Percentiles rank a stretch among this genome's conserved stretches.
phyloP scores from a whole-genome alignment of 2,888 invertebrate genomes.

The Zootermopsis nevadensis region DNA sequence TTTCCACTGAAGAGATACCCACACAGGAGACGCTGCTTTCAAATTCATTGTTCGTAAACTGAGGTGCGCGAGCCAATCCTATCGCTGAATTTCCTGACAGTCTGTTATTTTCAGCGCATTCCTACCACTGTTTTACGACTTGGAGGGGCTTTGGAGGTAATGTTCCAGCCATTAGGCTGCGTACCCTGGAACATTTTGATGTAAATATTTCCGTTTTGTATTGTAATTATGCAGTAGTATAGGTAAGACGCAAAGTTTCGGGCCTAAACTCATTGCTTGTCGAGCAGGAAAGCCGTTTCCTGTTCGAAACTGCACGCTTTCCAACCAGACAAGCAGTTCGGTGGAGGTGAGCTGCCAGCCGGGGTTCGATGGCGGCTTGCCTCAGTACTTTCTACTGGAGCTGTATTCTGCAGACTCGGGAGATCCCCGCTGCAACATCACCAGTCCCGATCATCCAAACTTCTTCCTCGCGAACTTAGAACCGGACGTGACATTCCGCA shows the following conservation, averaged over 20 bases:
- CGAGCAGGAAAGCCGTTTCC: conserved; percentile 82
- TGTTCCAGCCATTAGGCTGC: no score
- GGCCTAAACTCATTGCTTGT: background rate
- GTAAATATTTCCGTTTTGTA: no score
- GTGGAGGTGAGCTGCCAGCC: conserved; percentile 85
- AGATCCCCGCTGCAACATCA: conserved; percentile 70
- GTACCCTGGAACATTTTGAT: no score
- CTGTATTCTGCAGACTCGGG: conserved; percentile 66
- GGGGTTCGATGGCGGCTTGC: conserved; percentile 90
- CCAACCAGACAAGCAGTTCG: conserved; percentile 86
- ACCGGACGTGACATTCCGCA: conserved; percentile 81
- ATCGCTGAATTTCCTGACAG: no score
- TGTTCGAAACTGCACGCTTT: conserved; percentile 85
- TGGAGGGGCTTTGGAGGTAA: no score
- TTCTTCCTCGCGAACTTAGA: conserved; percentile 84
- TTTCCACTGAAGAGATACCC: no score
- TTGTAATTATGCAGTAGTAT: no score
- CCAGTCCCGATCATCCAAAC: conserved; percentile 74
- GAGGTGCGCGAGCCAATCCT: no score
- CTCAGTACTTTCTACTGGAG: conserved; percentile 87
- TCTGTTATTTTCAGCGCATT: no score
- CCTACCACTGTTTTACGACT: no score
- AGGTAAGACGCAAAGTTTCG: background rate
- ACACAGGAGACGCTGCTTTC: no score
- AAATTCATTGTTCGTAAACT: no score